A percentile compares a stretch with the other conserved stretches of the same genome.
phyloP scores from a whole-genome alignment of 2,113 vertebrate species.

The Anoura caudifer region DNA sequence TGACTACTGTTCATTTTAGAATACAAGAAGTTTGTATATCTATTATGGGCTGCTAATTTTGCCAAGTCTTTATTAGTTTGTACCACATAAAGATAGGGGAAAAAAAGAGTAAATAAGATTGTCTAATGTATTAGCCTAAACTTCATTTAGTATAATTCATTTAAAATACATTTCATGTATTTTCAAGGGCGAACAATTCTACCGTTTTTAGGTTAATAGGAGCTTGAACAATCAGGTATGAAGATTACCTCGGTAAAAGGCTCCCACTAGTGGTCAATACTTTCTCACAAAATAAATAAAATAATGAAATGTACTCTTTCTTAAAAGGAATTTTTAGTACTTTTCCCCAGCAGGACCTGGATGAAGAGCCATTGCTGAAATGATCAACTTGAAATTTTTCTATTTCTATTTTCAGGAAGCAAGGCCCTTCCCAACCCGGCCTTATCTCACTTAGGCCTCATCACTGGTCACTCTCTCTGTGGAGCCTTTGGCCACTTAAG shows the following conservation, averaged over 20 bases:
- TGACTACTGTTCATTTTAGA: slow-evolving; percentile 5
- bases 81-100: not conserved
- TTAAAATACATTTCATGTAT: slow-evolving; percentile 41
- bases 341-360: not conserved
- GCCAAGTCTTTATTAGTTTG: slow-evolving; percentile 23
- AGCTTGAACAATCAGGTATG: slow-evolving; percentile 12
- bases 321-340: slow-evolving; percentile 20
- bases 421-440: not conserved
- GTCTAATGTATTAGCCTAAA: not conserved
- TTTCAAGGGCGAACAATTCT: slow-evolving; percentile 19
- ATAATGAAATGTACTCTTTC: not conserved
- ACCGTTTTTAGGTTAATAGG: slow-evolving; percentile 14
- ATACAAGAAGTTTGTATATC: slow-evolving; percentile 15
- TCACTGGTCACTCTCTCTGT: not conserved
- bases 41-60: slow-evolving; percentile 11
- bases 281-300: slow-evolving; percentile 40
- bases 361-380: not conserved
- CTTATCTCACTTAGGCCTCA: not conserved
- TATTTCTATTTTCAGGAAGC: not conserved
- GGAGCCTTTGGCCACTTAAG: not conserved
- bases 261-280: slow-evolving; percentile 50
- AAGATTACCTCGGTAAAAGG: slow-evolving; percentile 36
- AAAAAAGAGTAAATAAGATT: not conserved
- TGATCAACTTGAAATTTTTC: not conserved
- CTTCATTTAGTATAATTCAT: slow-evolving; percentile 16